Conservation (phyloP, 2,888 invertebrate species). For the Andrena flavipes region DNA sequence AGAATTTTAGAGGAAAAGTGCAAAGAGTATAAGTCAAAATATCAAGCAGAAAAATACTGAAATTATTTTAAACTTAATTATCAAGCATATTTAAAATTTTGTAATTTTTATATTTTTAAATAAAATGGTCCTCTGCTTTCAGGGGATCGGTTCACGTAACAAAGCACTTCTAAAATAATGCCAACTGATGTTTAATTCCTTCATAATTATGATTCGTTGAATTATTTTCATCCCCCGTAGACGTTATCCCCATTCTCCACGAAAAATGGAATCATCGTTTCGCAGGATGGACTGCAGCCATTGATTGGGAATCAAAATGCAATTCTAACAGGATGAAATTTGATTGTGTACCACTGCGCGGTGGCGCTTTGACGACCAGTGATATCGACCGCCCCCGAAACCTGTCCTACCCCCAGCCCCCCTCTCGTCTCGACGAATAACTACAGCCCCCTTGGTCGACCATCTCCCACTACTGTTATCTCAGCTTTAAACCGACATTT, state of each 20-base stretch:
- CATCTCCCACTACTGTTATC: constrained; percentile 33
- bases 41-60: too few species aligned
- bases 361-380: constrained; percentile 66
- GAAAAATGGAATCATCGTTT: neutral
- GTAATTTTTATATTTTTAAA: too few species aligned
- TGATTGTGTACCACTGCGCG: constrained; percentile 53
- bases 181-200: neutral
- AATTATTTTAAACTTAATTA: too few species aligned
- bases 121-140: too few species aligned
- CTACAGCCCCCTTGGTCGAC: constrained; percentile 46
- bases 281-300: neutral
- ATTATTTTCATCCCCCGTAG: neutral
- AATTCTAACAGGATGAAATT: constrained; percentile 34
- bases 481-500: constrained; percentile 15
- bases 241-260: neutral
- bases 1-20: too few species aligned
- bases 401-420: constrained; percentile 50
- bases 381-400: constrained; percentile 75
- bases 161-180: neutral
- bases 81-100: too few species aligned
- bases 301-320: constrained; percentile 46
- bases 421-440: constrained; percentile 47
- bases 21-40: too few species aligned
- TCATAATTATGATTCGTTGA: neutral
- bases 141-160: too few species aligned